Evolutionary conservation across 2,888 invertebrate genomes (phyloP), one percentile per base, ranked within the genome.

Genomic region (Acanthosoma haemorrhoidale): DNA sequence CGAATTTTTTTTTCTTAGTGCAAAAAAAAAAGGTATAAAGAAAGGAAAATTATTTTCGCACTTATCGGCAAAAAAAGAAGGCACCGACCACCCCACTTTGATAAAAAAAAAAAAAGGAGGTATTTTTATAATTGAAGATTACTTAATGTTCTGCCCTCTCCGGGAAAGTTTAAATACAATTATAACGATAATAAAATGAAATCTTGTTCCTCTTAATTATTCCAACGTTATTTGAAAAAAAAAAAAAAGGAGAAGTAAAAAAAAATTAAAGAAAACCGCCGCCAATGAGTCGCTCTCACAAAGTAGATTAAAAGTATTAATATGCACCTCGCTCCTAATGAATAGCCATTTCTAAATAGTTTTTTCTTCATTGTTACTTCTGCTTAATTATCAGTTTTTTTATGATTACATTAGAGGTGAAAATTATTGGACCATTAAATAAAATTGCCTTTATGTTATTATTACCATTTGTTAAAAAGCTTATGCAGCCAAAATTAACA

Each of bases 271-370:
- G 13, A 43, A 43, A 51, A 25, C 13, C 25, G 25, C 51, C 25
- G 51, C 51, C 51, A 51, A 51, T 51, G 25, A 51, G 51, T 51
- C 51, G 13, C 51, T 51, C 25, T n/a, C 51, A n/a, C 51, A 51
- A 51, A 51, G 51, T 51, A 51, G 51, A 51, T 51, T 51, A 51
- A 51, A 51, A 25, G 51, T 51, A 51, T 51, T 51, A 51, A 51
- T 51, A 51, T 51, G 51, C 51, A 25, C 25, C 18, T 2, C 5
- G 25, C 51, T 9, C 25, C 25, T 51, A 51, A 51, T 51, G 25
- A 51, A 25, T n/a, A 51, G 25, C 25, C 51, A 13, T 51, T n/a
- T n/a, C 51, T n/a, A 51, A 51, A 51, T 51, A 25, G 51, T 25
- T 25, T 25, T 13, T 51, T 25, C n/a, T n/a, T 51, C 51, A 51